Conservation (phyloP, 2,888 invertebrate genomes). For the Lacanobia wlatinum region DNA sequence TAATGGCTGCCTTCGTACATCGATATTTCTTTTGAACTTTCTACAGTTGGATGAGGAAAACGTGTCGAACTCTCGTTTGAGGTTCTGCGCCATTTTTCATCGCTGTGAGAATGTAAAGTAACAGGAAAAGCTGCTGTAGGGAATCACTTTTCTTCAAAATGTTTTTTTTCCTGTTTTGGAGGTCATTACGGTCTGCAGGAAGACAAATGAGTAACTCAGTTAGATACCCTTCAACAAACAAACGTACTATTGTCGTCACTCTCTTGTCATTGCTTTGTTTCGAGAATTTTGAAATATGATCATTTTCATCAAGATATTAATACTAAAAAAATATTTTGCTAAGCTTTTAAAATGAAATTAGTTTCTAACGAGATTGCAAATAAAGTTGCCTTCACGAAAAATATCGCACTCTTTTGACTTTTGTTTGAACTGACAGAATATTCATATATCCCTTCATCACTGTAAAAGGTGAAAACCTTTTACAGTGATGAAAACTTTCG, state of each 20-base stretch:
- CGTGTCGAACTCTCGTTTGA: conserved; percentile 45
- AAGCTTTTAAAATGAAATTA: background rate
- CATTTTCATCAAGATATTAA: too few species aligned
- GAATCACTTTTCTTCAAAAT: conserved; percentile 34
- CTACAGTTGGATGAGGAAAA: conserved; percentile 53
- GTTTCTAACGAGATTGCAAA: background rate
- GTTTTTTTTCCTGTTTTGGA: conserved; percentile 18
- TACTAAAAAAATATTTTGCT: too few species aligned
- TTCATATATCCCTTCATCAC: background rate
- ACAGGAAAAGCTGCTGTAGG: conserved; percentile 22
- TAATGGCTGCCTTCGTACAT: conserved; percentile 71
- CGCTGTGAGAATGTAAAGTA: conserved; percentile 25
- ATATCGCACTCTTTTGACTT: too few species aligned
- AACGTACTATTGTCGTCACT: background rate
- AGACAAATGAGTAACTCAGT: conserved; percentile 35
- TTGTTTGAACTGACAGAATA: background rate
- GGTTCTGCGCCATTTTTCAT: conserved; percentile 51
- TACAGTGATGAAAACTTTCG: too few species aligned
- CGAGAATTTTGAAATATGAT: background rate
- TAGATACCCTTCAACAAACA: background rate
- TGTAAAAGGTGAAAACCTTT: too few species aligned
- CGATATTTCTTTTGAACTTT: conserved; percentile 69
- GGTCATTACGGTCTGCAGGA: conserved; percentile 10
- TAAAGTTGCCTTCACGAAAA: background rate
- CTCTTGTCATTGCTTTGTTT: background rate